Evolutionary conservation across 2,113 vertebrate species (phyloP).

Genomic region (Phalacrocorax pelagicus): DNA sequence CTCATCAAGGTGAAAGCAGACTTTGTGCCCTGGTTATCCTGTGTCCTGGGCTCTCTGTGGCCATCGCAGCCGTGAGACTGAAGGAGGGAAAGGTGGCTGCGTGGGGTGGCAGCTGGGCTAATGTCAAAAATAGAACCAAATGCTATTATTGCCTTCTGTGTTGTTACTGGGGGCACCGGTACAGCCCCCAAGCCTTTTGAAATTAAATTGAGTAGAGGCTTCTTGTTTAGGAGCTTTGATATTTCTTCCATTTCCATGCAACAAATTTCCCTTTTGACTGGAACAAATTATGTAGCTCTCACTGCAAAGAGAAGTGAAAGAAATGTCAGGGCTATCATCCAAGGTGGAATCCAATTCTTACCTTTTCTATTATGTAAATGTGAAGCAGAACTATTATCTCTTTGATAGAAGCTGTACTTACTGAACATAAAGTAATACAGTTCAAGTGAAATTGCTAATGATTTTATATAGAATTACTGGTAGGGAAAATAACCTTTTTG

Average conservation of each 20-base stretch:
- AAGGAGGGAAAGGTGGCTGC: not conserved
- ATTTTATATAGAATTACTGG: not conserved
- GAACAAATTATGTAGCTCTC: not conserved
- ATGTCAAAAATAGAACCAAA: not conserved
- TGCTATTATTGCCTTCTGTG: not conserved
- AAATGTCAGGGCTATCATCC: not conserved
- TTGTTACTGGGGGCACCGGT: not conserved
- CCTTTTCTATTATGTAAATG: constrained; percentile 24
- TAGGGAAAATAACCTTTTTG: not conserved
- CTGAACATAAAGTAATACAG: not conserved
- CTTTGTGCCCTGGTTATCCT: not conserved
- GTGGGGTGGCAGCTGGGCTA: not conserved
- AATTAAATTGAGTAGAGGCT: not conserved
- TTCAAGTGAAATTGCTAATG: not conserved
- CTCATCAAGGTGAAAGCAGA: not conserved
- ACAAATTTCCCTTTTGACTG: constrained; percentile 26
- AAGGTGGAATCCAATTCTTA: not conserved
- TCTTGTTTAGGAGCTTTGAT: not conserved
- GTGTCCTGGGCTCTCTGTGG: not conserved
- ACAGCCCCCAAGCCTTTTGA: not conserved
- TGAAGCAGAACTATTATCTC: not conserved
- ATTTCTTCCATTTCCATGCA: not conserved
- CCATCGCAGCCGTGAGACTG: not conserved
- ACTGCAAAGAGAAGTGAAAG: not conserved
- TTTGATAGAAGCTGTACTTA: not conserved